Evolutionary conservation across 2,113 vertebrate genomes (phyloP), one percentile per base, ranked within the genome.

Genomic region (Anguilla rostrata): DNA sequence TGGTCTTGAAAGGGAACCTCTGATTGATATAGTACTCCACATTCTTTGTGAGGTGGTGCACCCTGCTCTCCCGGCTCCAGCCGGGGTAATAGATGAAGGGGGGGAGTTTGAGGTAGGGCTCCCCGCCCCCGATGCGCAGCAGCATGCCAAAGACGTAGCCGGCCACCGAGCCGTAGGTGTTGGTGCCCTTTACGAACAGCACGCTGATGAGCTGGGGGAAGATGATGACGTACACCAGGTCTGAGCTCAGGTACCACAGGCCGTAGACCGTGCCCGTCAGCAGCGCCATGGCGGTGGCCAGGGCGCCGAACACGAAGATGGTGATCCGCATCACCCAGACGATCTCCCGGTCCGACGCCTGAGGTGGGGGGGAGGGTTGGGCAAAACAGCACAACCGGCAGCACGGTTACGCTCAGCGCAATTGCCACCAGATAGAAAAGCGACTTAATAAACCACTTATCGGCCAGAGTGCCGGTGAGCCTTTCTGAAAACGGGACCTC

Each of bases 221-320:
- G 93, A 99, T 98, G 93, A 99, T 97, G 93, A 99, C 98, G 88
- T 99, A 99, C 60, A 99, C 97, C 1, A 99, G 95, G 91, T 99
- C 98, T 5, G 98, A 99, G 92, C 98, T 99, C 88, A 99, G 96
- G 94, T 98, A 99, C 98, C 98, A 99, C 86, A 99, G 96, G 80
- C 98, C 98, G 0, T 99, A 99, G n/a, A 99, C 97, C 0, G 98
- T 97, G 0, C 98, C 96, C 0, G 98, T 97, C 29, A 99, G 92
- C 88, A 99, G 91, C 0, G 98, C 98, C 98, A 99, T 98, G 5
- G 97, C 96, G 29, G 97, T 99, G n/a, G 98, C 98, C 14, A 97
- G 91, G 0, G 96, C 97, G 88, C 98, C 98, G 16, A 99, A 99
- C 20, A 99, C 92, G 83, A 99, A 96, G 88, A 99, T 95, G 1